phyloP scores from a whole-genome alignment of 2,888 invertebrate genomes.

The Lypha dubia region DNA sequence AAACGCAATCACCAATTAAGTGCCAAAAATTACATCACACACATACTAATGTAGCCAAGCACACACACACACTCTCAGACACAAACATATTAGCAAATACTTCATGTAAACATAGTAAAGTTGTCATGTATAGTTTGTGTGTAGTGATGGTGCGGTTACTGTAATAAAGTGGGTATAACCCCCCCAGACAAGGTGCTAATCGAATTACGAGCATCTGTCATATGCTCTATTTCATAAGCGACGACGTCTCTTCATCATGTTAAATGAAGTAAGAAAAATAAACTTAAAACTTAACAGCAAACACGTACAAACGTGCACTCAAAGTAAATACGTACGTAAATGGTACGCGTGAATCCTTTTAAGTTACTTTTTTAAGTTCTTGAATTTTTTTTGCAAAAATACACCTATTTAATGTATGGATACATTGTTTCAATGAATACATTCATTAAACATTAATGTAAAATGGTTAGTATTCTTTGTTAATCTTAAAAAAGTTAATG shows the following conservation, averaged over 20 bases:
- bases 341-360: background rate
- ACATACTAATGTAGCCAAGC: no score
- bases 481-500: no score
- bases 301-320: background rate
- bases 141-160: conserved; percentile 5
- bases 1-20: conserved; percentile 71
- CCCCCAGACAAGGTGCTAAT: conserved; percentile 74
- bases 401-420: no score
- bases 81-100: background rate
- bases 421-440: no score
- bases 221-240: conserved; percentile 16
- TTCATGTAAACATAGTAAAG: background rate
- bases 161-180: conserved; percentile 67
- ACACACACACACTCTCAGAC: background rate
- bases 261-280: background rate
- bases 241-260: background rate
- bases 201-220: conserved; percentile 74
- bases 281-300: background rate
- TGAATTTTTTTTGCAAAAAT: background rate
- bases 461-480: no score
- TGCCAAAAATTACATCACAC: conserved; percentile 29
- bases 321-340: background rate
- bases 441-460: no score
- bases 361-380: no score
- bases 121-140: conserved; percentile 5